Base-by-base conservation (phyloP, 2,888 invertebrate genomes). In the Taenaris catops region DNA sequence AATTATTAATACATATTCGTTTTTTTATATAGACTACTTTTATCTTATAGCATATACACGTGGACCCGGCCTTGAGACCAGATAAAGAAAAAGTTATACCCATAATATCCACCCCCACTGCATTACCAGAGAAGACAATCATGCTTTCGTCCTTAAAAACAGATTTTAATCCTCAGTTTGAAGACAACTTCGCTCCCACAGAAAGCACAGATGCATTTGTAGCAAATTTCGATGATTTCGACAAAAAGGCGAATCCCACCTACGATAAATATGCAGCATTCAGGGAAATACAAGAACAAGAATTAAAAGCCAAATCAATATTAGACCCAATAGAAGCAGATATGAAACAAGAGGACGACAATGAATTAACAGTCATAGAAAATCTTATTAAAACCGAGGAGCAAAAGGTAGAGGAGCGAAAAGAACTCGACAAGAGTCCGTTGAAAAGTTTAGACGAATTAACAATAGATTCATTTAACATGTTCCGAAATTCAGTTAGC, bases 211-310 rank as follows among this genome's bases (percentile, higher is more conserved):
- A 89, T 9, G 74, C 89, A 3, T 93, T 93, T 52, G 90, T 91
- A 4, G 91, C 91, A 0, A 91, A 91, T 54, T 93, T 92, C 55
- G 91, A 91, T 21, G 89, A 91, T 53, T 91, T 91, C 49, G 72
- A 84, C 49, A 71, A 74, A 38, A 86, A 87, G 59, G 76, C 81
- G 0, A 89, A 89, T 39, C 74, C 90, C 0, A 71, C 89, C 0
- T 93, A 92, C 57, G 96, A 96, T 63, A 90, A 94, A 51, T 96
- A 96, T 65, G 96, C 96, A 0, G 96, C 94, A 0, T 96, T 96
- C 57, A 88, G 96, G 43, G 96, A 96, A 78, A 90, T 95, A 49
- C 93, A 95, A 49, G 92, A 94, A 55, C 94, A 93, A 63, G 92
- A 92, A 50, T 68, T 91, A 12, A 91, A 91, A 61, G 59, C 74